Evolutionary conservation across 1,140 invertebrate species (phyloP), one percentile per base, ranked within the genome.

Genomic region (Drosophila hydei): DNA sequence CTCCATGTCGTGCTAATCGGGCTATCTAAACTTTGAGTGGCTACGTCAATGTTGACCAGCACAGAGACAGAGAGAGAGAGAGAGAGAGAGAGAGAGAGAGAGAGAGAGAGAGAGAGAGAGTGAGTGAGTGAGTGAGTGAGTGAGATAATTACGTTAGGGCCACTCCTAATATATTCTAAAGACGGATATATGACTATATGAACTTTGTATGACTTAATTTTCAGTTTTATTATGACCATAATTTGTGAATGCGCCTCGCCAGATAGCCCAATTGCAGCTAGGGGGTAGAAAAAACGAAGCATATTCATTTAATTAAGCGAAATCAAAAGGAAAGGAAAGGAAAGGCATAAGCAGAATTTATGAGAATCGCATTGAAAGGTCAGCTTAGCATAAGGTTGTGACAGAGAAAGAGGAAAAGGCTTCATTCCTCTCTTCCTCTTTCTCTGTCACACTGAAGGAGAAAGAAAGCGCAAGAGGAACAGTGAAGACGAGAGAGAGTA

Each of bases 1-100:
- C 50, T 19, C 25, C 4, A 42, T 11, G 23, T 16, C 14, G 38
- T 30, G 55, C 33, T 48, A 63, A 63, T 70, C 59, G 30, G 11
- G 25, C 59, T 70, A 25, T 70, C 67, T 48, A 23, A 36, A 3
- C 12, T 55, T 59, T 63, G 55, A 67, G 55, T 67, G 62, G 30
- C n/a, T 50, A 40, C 45, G 61, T 18, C 16, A 45, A 6, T 50
- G 52, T 33, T 23, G 45, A 11, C 54, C 52, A 63, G 3, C 19
- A 48, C 23, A 50, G 11, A 51, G 19, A 18, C 3, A 6, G 9
- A 9, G 27, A 30, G 27, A 30, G 2, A 33, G 30, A 18, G 5
- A 6, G 9, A 9, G 27, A 30, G 27, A 30, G 2, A 33, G 30
- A 33, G 6, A 12, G 30, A 11, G 11, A 33, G 30, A 33, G 2